phyloP scores from a whole-genome alignment of 2,797 vertebrate species.

The Hirundo rustica region DNA sequence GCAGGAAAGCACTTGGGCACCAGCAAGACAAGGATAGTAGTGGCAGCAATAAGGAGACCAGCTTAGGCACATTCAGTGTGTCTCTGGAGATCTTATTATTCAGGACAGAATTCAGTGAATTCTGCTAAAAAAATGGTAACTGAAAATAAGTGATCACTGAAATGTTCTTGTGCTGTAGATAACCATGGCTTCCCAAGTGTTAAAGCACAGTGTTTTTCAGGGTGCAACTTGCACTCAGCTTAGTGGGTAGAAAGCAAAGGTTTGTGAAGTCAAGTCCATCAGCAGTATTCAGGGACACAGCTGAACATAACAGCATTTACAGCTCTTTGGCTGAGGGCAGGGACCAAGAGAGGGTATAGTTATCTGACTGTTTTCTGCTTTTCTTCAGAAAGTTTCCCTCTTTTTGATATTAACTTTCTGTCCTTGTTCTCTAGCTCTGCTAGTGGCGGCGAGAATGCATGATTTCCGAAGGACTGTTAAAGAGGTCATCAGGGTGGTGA shows the following conservation, averaged over 20 bases:
- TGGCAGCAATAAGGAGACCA: not conserved
- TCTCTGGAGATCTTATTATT: not conserved
- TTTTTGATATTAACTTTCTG: constrained; percentile 30
- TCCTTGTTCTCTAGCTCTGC: constrained; percentile 81
- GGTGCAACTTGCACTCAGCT: not conserved
- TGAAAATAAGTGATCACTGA: not conserved
- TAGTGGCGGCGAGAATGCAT: constrained; percentile 93
- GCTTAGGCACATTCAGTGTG: not conserved
- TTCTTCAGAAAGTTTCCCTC: not conserved
- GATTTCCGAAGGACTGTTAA: constrained; percentile 93
- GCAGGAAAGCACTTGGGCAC: not conserved
- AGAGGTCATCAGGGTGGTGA: constrained; percentile 92
- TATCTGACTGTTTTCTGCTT: not conserved
- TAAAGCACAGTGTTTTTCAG: not conserved
- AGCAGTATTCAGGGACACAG: not conserved
- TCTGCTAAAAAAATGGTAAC: not conserved
- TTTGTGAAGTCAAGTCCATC: not conserved
- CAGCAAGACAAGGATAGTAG: not conserved
- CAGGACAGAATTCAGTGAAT: not conserved
- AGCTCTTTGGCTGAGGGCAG: not conserved
- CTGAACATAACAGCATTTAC: not conserved
- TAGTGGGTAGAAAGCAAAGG: not conserved
- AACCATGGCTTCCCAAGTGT: not conserved
- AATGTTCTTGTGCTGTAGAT: not conserved
- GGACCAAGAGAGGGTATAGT: not conserved